Evolutionary conservation across 2,888 invertebrate genomes (phyloP), one percentile per base, ranked within the genome.

Genomic region (Hypolimnas misippus): DNA sequence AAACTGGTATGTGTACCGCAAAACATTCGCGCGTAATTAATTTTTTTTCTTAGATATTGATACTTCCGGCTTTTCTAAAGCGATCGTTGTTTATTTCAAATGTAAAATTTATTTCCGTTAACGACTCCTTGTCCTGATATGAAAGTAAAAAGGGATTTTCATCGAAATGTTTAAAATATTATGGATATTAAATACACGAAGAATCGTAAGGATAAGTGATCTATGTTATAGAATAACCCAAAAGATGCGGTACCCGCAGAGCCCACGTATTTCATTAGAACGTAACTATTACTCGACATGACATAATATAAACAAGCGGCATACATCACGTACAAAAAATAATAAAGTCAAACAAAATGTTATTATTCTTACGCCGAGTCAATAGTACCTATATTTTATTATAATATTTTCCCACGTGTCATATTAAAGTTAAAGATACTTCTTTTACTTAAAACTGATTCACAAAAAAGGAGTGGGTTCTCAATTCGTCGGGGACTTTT

Each of bases 1-100:
- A 90, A 91, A 90, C 90, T 87, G 87, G 89, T 87, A 88, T 84
- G 77, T 77, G 79, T 84, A 82, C 78, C 76, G 78, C 74, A 75
- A 73, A 77, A 73, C 77, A 75, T 74, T 78, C 73, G 72, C 75
- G 76, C 81, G 77, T 83, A 82, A 82, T 80, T 86, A 83, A 86
- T 87, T 85, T 82, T 84, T 83, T 82, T 83, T 81, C 82, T 81
- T 81, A 83, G 80, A 82, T 79, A 83, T 63, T 57, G 35, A 64
- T 63, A 68, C 66, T 80, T 87, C 87, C 86, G 86, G 86, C 79
- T 44, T 57, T 70, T 73, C 81, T 79, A 79, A 80, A 76, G 78
- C 76, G 31, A 42, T 49, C 38, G 31, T 59, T 53, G 40, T 54
- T 54, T 50, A 25, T 42, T 46, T 46, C 21, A 46, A 46, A 21